These are phyloP conservation scores for Sipha flava DNA, from an alignment of 1,140 invertebrate genomes.

Conservation along the genomic window DNA sequence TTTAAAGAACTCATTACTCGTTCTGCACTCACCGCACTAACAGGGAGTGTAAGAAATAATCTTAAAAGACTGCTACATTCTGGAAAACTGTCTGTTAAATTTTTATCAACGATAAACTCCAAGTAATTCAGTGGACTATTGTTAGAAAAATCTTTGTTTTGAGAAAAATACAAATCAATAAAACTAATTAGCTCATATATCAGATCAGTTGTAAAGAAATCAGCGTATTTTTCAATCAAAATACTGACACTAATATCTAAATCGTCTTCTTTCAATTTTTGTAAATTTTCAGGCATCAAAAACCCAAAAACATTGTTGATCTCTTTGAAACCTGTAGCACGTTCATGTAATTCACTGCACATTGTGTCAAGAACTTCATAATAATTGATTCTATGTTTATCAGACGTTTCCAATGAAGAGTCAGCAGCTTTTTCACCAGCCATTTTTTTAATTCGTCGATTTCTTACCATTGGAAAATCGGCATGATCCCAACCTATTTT, in stretches of 20 bases:
- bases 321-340: background rate
- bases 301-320: background rate
- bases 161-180: background rate
- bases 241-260: background rate
- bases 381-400: conserved; percentile 3
- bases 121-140: background rate
- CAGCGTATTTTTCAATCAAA: background rate
- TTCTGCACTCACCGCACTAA: background rate
- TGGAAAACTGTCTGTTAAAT: background rate
- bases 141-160: background rate
- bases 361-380: background rate
- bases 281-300: conserved; percentile 1
- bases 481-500: too few species aligned
- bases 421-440: too few species aligned
- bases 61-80: background rate
- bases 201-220: conserved; percentile 3
- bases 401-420: background rate
- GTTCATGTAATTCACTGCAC: background rate
- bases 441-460: too few species aligned
- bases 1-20: background rate
- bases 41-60: background rate
- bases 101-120: background rate
- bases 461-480: too few species aligned
- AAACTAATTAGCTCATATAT: background rate
- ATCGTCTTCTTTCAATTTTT: background rate